phyloP scores from a whole-genome alignment of 1,140 invertebrate genomes.

The Bombus vancouverensis region DNA sequence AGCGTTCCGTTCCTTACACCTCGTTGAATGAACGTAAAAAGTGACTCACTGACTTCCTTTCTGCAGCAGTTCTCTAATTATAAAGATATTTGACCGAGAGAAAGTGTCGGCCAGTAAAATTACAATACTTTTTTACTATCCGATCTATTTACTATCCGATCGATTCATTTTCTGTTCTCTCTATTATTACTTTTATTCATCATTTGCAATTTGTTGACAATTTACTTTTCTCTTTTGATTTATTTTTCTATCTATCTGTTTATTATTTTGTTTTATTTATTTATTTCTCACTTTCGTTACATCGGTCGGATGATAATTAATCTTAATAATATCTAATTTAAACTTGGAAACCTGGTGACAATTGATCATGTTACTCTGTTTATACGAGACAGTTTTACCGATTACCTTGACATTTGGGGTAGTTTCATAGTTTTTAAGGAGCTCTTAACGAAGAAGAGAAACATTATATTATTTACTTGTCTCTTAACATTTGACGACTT shows the following conservation, averaged over 20 bases:
- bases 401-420: neutral
- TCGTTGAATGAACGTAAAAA: neutral
- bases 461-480: neutral
- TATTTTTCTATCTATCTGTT: too few species aligned
- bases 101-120: conserved; percentile 18
- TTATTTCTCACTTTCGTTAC: neutral
- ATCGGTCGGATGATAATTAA: neutral
- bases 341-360: neutral
- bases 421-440: neutral
- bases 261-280: neutral
- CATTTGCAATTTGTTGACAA: too few species aligned
- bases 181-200: neutral
- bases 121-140: conserved; percentile 3
- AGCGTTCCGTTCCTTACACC: neutral
- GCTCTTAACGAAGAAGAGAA: neutral
- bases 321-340: neutral
- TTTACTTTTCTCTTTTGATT: too few species aligned
- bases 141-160: neutral
- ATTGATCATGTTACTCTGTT: neutral
- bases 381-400: neutral
- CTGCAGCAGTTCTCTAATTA: conserved; percentile 7
- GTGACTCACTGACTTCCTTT: conserved; percentile 10
- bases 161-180: neutral
- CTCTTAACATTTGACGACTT: neutral
- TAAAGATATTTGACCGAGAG: conserved; percentile 28